Percentiles rank a stretch among this genome's conserved stretches.
These are phyloP conservation scores for Apamea monoglypha DNA, from an alignment of 2,888 invertebrate species.

Conservation along the genomic window DNA sequence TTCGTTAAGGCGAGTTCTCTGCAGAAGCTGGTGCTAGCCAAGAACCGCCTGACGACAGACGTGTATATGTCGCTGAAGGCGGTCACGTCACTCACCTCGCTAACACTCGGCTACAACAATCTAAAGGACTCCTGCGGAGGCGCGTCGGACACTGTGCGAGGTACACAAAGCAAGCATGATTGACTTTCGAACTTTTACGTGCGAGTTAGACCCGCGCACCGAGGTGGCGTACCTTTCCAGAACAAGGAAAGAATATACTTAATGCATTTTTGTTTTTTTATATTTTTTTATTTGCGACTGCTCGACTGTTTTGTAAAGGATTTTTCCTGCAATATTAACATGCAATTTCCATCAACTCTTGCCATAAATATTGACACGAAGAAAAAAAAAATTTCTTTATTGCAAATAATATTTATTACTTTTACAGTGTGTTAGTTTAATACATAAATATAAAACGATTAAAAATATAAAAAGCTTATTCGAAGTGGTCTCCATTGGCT, in stretches of 20 bases:
- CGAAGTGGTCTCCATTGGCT: too few species aligned
- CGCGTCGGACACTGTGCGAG: constrained; percentile 51
- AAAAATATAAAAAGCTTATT: too few species aligned
- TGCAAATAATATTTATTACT: too few species aligned
- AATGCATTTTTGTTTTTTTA: not conserved
- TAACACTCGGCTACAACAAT: constrained; percentile 63
- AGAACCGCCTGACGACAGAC: constrained; percentile 58
- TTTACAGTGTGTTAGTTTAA: too few species aligned
- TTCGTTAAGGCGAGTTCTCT: constrained; percentile 58
- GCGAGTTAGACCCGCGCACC: not conserved
- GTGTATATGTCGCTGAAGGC: constrained; percentile 48
- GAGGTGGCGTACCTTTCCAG: not conserved
- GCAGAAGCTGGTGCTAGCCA: constrained; percentile 58
- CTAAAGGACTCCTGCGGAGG: constrained; percentile 69
- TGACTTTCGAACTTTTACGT: not conserved
- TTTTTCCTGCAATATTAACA: not conserved
- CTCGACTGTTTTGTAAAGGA: not conserved
- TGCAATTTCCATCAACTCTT: not conserved
- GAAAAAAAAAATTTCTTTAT: too few species aligned
- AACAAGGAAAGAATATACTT: not conserved
- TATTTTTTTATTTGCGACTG: not conserved
- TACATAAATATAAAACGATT: too few species aligned
- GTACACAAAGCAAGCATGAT: constrained; percentile 10
- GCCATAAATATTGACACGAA: too few species aligned
- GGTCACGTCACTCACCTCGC: constrained; percentile 50